Evolutionary conservation across 1,140 invertebrate genomes (phyloP).

Genomic region (Wasmannia auropunctata): DNA sequence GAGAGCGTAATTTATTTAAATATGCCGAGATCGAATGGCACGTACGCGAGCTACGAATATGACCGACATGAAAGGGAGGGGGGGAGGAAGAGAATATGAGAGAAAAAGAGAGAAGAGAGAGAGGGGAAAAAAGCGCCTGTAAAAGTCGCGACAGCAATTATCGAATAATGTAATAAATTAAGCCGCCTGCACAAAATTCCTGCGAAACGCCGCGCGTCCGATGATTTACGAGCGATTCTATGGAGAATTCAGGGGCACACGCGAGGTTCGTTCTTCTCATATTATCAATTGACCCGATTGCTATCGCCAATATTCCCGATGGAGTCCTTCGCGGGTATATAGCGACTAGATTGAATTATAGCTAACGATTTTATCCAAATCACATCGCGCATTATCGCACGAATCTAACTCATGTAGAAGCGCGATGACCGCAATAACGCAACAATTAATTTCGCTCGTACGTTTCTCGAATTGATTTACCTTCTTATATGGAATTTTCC

Average conservation of each 20-base stretch:
- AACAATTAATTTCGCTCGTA: slow-evolving; percentile 9
- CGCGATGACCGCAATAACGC: background rate
- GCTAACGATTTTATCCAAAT: slow-evolving; percentile 44
- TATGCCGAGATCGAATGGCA: slow-evolving; percentile 41
- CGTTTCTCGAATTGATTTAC: slow-evolving; percentile 1
- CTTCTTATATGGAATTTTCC: background rate
- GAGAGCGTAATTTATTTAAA: slow-evolving; percentile 50
- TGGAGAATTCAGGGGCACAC: slow-evolving; percentile 51
- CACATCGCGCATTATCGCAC: background rate
- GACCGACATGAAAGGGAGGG: background rate
- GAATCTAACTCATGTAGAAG: background rate
- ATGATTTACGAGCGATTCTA: slow-evolving; percentile 59
- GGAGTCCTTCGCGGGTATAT: slow-evolving; percentile 11
- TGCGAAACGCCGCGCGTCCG: slow-evolving; percentile 15
- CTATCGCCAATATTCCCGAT: slow-evolving; percentile 63
- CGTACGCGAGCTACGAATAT: background rate
- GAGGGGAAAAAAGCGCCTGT: background rate
- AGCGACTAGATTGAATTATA: slow-evolving; percentile 18
- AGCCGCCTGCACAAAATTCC: slow-evolving; percentile 24
- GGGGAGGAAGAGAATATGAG: background rate
- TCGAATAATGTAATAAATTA: slow-evolving; percentile 59
- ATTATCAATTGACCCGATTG: slow-evolving; percentile 63
- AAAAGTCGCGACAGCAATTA: slow-evolving; percentile 32
- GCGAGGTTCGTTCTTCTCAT: slow-evolving; percentile 63
- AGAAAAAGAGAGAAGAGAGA: background rate